A percentile compares a stretch with the other conserved stretches of the same genome.
phyloP scores from a whole-genome alignment of 2,888 invertebrate species.

The Dicyrtoma fusca region DNA sequence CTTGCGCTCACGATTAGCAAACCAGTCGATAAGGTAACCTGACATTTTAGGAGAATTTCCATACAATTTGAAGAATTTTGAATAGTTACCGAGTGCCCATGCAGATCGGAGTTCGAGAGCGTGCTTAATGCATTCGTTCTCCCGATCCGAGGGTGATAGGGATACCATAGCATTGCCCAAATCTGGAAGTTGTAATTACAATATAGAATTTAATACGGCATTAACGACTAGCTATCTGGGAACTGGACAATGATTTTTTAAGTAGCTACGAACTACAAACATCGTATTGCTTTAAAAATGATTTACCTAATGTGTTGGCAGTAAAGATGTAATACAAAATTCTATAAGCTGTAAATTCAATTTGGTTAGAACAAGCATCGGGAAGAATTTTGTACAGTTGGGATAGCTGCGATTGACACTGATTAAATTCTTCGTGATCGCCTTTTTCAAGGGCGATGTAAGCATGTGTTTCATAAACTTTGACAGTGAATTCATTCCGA shows the following conservation, averaged over 20 bases:
- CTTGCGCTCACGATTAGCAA: conserved; percentile 92
- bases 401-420: conserved; percentile 97
- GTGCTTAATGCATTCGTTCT: conserved; percentile 80
- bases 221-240: no score
- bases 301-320: conserved; percentile 90
- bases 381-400: conserved; percentile 77
- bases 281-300: no score
- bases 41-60: conserved; percentile 90
- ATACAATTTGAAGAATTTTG: conserved; percentile 90
- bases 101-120: conserved; percentile 87
- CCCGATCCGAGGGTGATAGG: conserved; percentile 75
- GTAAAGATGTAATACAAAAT: conserved; percentile 97
- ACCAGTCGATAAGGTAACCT: conserved; percentile 97
- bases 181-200: no score
- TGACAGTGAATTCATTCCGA: conserved; percentile 90
- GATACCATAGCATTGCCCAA: conserved; percentile 87
- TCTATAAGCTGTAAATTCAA: conserved; percentile 94
- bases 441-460: conserved; percentile 96
- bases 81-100: conserved; percentile 91
- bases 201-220: no score
- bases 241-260: no score
- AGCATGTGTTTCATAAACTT: conserved; percentile 98
- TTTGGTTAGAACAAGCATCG: conserved; percentile 67
- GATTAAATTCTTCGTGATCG: conserved; percentile 99
- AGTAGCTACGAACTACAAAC: no score